These are phyloP conservation scores for Antheraea pernyi DNA, from an alignment of 1,140 invertebrate species.

Conservation along the genomic window DNA sequence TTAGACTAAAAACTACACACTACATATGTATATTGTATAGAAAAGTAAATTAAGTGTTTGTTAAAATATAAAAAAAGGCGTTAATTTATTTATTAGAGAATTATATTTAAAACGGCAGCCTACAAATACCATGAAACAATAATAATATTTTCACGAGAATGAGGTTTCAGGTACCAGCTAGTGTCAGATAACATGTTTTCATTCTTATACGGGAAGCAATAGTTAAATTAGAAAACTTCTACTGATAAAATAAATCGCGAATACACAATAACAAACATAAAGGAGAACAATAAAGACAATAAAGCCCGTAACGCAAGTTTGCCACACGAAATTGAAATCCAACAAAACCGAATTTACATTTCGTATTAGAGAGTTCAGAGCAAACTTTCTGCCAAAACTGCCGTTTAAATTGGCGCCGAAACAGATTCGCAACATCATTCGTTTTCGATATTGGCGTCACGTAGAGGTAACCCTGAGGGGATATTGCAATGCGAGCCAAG, in stretches of 20 bases:
- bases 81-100: too few species aligned
- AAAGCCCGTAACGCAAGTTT: slow-evolving; percentile 27
- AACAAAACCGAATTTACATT: slow-evolving; percentile 41
- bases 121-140: too few species aligned
- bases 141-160: not conserved
- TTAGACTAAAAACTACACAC: too few species aligned
- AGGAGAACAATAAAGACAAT: slow-evolving; percentile 34
- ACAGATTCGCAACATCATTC: slow-evolving; percentile 61
- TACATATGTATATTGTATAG: too few species aligned
- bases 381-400: slow-evolving; percentile 41
- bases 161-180: too few species aligned
- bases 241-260: not conserved
- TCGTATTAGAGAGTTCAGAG: slow-evolving; percentile 43
- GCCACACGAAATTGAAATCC: slow-evolving; percentile 39
- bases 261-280: slow-evolving; percentile 11
- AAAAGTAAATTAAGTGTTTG: too few species aligned
- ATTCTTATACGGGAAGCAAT: not conserved
- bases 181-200: too few species aligned
- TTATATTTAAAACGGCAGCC: too few species aligned
- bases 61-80: too few species aligned
- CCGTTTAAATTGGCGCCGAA: slow-evolving; percentile 51
- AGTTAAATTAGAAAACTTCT: not conserved
- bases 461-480: slow-evolving; percentile 61
- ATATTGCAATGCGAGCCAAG: slow-evolving; percentile 56
- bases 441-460: slow-evolving; percentile 64